Percentiles rank a stretch among this genome's conserved stretches.
Evolutionary conservation across 2,888 invertebrate genomes (phyloP).

Genomic region (Sinotaia quadrata): DNA sequence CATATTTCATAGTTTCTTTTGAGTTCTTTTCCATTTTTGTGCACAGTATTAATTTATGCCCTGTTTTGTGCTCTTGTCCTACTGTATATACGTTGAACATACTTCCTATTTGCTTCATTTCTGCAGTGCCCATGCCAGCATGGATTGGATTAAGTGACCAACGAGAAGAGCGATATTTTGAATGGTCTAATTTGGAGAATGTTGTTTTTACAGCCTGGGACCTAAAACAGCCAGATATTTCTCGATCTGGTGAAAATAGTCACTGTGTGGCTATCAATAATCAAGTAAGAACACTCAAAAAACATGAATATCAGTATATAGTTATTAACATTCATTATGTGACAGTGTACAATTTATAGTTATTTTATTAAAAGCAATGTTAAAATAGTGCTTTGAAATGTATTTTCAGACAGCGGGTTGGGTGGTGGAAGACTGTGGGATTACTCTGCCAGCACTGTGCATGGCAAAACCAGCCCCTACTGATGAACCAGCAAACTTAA

Average conservation of each 20-base stretch:
- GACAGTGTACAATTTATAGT: too few species aligned
- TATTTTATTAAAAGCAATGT: too few species aligned
- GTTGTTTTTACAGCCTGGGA: constrained; percentile 64
- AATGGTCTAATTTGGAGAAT: constrained; percentile 53
- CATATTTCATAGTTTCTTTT: too few species aligned
- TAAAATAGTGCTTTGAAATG: too few species aligned
- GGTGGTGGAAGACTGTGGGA: constrained; percentile 52
- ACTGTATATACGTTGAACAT: too few species aligned
- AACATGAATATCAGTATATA: too few species aligned
- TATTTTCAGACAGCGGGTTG: constrained; percentile 48
- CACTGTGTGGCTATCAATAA: constrained; percentile 56
- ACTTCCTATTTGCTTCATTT: neutral
- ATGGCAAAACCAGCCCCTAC: constrained; percentile 46
- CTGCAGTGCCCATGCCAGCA: constrained; percentile 30
- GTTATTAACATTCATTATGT: too few species aligned
- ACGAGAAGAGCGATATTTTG: constrained; percentile 46
- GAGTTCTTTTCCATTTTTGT: too few species aligned
- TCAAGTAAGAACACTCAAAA: constrained; percentile 17
- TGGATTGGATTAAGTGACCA: constrained; percentile 65
- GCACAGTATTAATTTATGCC: too few species aligned
- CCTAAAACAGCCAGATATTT: constrained; percentile 51
- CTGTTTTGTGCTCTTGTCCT: too few species aligned
- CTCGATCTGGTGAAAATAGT: constrained; percentile 41
- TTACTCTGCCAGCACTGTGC: constrained; percentile 49
- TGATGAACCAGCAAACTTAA: constrained; percentile 36